Evolutionary conservation across 2,888 invertebrate genomes (phyloP).

Genomic region (Aromia moschata): DNA sequence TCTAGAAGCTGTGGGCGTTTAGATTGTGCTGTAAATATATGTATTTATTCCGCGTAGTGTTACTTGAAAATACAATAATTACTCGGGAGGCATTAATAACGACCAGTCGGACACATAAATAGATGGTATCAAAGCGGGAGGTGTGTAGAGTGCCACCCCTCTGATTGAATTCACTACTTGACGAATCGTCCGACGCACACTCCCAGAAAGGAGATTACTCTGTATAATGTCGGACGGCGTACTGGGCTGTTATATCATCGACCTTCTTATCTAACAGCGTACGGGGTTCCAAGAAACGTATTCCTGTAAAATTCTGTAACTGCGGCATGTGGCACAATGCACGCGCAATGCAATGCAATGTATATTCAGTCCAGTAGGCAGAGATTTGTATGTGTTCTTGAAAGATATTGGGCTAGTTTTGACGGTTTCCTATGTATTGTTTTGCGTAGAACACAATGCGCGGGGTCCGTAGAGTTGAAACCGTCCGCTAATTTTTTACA

Average conservation of each 20-base stretch:
- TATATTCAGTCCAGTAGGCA: too few species aligned
- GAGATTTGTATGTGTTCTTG: too few species aligned
- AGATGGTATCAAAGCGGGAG: constrained; percentile 16
- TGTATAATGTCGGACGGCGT: neutral
- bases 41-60: neutral
- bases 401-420: too few species aligned
- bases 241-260: neutral
- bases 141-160: constrained; percentile 14
- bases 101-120: constrained; percentile 1
- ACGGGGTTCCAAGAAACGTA: neutral
- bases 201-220: neutral
- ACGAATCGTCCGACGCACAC: constrained; percentile 6
- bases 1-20: neutral
- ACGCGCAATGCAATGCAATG: too few species aligned
- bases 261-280: neutral
- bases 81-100: neutral
- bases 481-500: too few species aligned
- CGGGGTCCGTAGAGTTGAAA: too few species aligned
- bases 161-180: constrained; percentile 13
- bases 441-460: too few species aligned
- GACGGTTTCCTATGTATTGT: too few species aligned
- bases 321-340: too few species aligned
- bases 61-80: neutral
- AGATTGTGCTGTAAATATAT: too few species aligned
- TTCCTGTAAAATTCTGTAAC: too few species aligned